Evolutionary conservation across 2,113 vertebrate species (phyloP).

Genomic region (Paralichthys olivaceus): DNA sequence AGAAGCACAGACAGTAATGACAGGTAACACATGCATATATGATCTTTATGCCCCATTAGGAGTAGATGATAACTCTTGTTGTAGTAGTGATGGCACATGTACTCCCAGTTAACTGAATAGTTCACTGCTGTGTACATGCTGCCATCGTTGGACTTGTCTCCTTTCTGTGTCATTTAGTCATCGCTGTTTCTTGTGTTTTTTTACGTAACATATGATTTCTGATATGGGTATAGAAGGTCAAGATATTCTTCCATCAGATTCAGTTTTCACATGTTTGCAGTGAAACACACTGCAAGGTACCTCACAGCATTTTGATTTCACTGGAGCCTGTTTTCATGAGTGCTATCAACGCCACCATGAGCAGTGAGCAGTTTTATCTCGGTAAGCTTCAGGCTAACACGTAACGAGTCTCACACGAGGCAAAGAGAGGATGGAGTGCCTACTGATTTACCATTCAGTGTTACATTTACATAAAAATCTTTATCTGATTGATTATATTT

Average conservation of each 20-base stretch:
- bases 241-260: no score
- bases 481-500: neutral
- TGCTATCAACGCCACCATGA: no score
- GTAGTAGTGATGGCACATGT: conserved; percentile 44
- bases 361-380: no score
- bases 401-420: no score
- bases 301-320: no score
- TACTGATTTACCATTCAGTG: neutral
- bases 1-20: conserved; percentile 77
- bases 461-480: neutral
- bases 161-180: neutral
- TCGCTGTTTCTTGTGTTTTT: neutral
- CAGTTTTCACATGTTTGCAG: no score
- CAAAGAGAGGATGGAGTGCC: neutral
- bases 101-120: conserved; percentile 30
- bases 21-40: conserved; percentile 75
- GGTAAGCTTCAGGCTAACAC: no score
- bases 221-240: no score
- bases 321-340: no score
- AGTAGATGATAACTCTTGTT: conserved; percentile 36
- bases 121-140: conserved; percentile 1
- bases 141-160: neutral
- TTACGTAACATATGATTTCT: no score
- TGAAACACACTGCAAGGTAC: no score
- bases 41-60: conserved; percentile 43